Conservation (phyloP, 2,888 invertebrate species). For the Xestoiulus laeticollis region DNA sequence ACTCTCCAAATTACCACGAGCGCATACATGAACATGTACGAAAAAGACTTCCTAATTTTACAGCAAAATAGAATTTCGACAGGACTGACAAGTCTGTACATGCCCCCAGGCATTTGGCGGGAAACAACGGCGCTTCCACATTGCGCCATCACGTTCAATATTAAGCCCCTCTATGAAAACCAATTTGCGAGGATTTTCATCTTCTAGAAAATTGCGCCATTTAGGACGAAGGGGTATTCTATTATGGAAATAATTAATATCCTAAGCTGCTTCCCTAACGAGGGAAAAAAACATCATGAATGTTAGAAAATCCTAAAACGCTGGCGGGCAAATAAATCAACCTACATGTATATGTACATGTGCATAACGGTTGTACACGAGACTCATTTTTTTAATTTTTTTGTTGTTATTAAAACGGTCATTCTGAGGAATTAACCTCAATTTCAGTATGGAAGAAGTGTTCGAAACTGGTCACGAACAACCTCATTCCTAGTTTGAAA, state of each 20-base stretch:
- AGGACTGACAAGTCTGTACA: background rate
- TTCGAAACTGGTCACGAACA: background rate
- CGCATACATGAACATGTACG: too few species aligned
- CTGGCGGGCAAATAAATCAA: background rate
- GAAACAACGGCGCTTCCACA: too few species aligned
- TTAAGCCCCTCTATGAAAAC: background rate
- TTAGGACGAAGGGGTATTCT: background rate
- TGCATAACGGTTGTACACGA: background rate
- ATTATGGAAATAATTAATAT: constrained; percentile 15
- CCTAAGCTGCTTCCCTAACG: background rate
- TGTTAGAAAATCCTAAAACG: too few species aligned
- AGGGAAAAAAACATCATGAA: background rate
- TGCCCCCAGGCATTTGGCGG: background rate
- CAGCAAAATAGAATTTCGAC: too few species aligned
- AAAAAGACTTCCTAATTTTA: too few species aligned
- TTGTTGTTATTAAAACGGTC: background rate
- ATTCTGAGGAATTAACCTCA: background rate
- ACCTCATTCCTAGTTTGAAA: background rate
- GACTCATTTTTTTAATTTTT: background rate
- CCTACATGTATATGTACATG: background rate
- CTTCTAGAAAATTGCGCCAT: background rate
- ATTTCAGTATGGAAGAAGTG: background rate
- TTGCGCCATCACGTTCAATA: background rate
- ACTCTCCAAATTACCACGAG: background rate
- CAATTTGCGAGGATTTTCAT: background rate